Conservation (phyloP, 2,888 invertebrate genomes). For the Rotaria macrura region DNA sequence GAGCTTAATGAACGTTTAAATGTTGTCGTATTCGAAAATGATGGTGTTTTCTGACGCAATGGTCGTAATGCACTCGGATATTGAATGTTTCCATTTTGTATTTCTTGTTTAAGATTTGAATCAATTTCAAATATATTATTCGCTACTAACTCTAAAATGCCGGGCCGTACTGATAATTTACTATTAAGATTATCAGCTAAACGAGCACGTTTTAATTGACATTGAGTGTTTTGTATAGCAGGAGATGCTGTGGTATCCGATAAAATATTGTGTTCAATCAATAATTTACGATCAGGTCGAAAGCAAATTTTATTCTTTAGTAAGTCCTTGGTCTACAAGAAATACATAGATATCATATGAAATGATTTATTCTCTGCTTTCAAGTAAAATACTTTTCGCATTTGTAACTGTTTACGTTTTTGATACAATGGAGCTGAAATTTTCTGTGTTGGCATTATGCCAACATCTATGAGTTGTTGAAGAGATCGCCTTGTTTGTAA, state of each 20-base stretch:
- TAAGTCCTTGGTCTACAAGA: constrained; percentile 54
- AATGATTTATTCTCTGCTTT: too few relatives aligned
- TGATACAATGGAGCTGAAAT: background rate
- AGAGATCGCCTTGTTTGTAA: background rate
- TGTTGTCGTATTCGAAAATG: background rate
- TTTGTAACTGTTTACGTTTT: constrained; percentile 21
- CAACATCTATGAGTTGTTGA: background rate
- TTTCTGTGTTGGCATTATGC: background rate
- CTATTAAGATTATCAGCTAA: constrained; percentile 88
- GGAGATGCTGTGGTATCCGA: constrained; percentile 66
- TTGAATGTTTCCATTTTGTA: background rate
- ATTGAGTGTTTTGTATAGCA: constrained; percentile 82
- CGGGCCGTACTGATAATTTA: constrained; percentile 85
- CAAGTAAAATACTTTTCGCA: background rate
- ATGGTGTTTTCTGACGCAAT: background rate
- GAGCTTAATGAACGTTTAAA: background rate
- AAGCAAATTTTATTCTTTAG: constrained; percentile 90
- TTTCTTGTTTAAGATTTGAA: background rate
- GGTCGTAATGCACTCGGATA: background rate
- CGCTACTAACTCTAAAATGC: constrained; percentile 87
- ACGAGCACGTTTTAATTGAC: constrained; percentile 88
- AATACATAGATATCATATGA: background rate
- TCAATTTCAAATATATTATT: constrained; percentile 69
- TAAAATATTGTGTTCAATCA: constrained; percentile 86
- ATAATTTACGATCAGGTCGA: constrained; percentile 79